phyloP scores from a whole-genome alignment of 2,888 invertebrate species.

The Rambutsinella grinnellia region DNA sequence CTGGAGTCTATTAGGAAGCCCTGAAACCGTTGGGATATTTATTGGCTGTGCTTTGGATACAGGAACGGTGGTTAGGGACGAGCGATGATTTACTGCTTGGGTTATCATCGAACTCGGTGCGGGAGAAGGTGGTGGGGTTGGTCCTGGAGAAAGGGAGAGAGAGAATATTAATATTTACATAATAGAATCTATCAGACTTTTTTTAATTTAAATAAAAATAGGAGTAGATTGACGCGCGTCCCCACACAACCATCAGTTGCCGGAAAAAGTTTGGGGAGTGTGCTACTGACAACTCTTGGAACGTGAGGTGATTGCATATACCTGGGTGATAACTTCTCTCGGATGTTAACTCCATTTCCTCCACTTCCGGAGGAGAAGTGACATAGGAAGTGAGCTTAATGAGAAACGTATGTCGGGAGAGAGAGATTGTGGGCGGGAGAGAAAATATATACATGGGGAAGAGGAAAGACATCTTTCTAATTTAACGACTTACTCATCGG shows the following conservation, averaged over 20 bases:
- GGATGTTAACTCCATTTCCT: slow-evolving; percentile 54
- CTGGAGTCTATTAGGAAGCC: slow-evolving; percentile 8
- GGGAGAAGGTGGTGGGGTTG: slow-evolving; percentile 66
- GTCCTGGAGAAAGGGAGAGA: slow-evolving; percentile 57
- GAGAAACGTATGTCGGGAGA: slow-evolving; percentile 26
- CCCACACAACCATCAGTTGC: not conserved
- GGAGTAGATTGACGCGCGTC: not conserved
- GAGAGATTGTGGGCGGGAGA: not conserved
- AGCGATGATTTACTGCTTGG: slow-evolving; percentile 34
- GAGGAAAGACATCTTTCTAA: not conserved
- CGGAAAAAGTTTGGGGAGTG: not conserved
- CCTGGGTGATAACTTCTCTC: slow-evolving; percentile 53
- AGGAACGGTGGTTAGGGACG: slow-evolving; percentile 25
- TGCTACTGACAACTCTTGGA: slow-evolving; percentile 37
- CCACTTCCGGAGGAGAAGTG: slow-evolving; percentile 47
- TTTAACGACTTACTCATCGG: slow-evolving; percentile 71
- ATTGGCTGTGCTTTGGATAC: slow-evolving; percentile 36
- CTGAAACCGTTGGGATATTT: slow-evolving; percentile 44
- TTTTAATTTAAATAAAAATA: too few species aligned
- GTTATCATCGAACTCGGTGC: slow-evolving; percentile 58
- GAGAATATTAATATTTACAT: not conserved
- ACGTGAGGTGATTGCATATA: slow-evolving; percentile 54
- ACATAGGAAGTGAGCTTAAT: slow-evolving; percentile 47
- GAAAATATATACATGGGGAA: too few species aligned
- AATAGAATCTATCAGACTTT: not conserved